These are phyloP conservation scores for Aculops lycopersici DNA, from an alignment of 1,140 invertebrate species.

Conservation along the genomic window DNA sequence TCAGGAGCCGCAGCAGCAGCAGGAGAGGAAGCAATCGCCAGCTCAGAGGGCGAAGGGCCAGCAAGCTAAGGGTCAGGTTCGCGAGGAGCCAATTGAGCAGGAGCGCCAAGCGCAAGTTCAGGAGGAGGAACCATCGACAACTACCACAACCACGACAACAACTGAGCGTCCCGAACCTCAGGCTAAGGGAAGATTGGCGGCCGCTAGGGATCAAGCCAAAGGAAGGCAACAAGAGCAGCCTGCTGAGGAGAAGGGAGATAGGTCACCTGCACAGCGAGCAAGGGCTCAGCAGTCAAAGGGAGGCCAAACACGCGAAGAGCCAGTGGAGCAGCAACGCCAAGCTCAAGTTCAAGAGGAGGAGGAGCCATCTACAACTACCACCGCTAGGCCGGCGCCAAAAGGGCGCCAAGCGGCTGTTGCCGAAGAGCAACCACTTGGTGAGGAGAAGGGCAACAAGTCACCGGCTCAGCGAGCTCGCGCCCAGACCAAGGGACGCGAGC, in stretches of 20 bases:
- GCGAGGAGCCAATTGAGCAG: too few relatives aligned
- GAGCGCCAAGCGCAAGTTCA: background rate
- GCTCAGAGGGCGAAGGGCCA: background rate
- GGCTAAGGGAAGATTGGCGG: background rate
- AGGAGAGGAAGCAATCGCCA: background rate
- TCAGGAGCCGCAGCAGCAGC: background rate
- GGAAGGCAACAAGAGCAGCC: background rate
- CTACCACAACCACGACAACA: background rate
- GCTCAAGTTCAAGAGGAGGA: background rate
- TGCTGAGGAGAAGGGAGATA: background rate
- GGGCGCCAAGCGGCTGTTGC: background rate
- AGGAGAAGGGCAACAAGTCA: background rate
- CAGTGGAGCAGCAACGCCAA: background rate
- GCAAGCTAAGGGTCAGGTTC: background rate
- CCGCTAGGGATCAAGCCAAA: background rate
- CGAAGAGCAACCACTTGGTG: background rate
- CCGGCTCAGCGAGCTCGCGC: background rate
- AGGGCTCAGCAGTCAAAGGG: too few relatives aligned
- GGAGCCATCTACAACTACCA: background rate
- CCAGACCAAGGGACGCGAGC: background rate
- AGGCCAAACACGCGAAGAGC: too few relatives aligned
- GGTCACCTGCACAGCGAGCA: too few relatives aligned
- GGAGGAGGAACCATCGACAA: background rate
- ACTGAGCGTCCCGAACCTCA: too few relatives aligned
- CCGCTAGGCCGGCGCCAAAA: background rate